These are phyloP conservation scores for Drosophila lowei DNA, from an alignment of 1,140 invertebrate species.

Conservation along the genomic window DNA sequence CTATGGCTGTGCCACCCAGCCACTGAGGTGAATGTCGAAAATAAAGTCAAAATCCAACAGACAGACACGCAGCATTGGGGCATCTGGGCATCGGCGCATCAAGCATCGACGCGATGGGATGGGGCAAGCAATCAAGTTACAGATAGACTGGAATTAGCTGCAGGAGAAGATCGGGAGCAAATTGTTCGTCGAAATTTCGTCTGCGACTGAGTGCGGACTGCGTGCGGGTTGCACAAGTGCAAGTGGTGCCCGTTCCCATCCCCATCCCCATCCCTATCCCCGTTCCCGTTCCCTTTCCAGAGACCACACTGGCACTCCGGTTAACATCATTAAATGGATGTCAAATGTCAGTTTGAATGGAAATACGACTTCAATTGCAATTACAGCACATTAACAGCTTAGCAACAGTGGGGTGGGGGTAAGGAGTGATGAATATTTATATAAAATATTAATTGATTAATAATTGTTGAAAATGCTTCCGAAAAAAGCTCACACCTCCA, in stretches of 20 bases:
- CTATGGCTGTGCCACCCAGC: too few species aligned
- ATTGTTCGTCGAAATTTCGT: constrained; percentile 4
- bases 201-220: neutral
- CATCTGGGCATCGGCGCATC: neutral
- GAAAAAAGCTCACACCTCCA: too few species aligned
- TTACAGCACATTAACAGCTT: constrained; percentile 47
- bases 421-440: too few species aligned
- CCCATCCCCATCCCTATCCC: too few species aligned
- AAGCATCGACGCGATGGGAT: constrained; percentile 1
- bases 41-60: constrained; percentile 36
- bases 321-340: constrained; percentile 21
- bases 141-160: constrained; percentile 27
- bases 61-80: constrained; percentile 32
- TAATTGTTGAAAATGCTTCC: too few species aligned
- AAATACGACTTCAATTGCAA: constrained; percentile 64
- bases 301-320: neutral
- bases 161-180: constrained; percentile 26
- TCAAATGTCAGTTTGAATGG: constrained; percentile 66
- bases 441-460: too few species aligned
- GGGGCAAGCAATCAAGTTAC: constrained; percentile 23
- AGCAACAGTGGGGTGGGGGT: neutral
- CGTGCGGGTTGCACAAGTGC: constrained; percentile 44
- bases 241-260: constrained; percentile 26
- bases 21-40: constrained; percentile 3
- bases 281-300: too few species aligned